Evolutionary conservation across 1,140 invertebrate genomes (phyloP), one percentile per base, ranked within the genome.

Genomic region (Hylaeus volcanicus): DNA sequence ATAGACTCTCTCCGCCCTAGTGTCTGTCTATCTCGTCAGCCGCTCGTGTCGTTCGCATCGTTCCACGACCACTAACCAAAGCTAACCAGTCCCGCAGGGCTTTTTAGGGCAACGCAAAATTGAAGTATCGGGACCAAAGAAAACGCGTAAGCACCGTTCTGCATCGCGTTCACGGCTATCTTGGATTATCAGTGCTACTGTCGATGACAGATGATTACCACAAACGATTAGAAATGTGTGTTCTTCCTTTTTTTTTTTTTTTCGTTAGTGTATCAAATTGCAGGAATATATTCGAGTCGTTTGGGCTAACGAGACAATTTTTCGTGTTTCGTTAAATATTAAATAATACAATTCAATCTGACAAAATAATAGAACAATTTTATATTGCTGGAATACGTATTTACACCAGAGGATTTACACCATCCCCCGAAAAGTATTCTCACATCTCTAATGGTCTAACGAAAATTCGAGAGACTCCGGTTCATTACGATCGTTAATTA

Each of bases 1-100:
- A 93, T 93, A 93, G 92, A 93, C 92, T 93, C 92, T 84, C 90
- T 88, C 88, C 88, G 89, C 89, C 89, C 90, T 90, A 90, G 88
- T 91, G 89, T 89, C 88, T 89, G 86, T 90, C 87, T 88, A 86
- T 91, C 88, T 88, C 85, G 83, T 89, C 88, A 85, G 78, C 84
- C 86, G 87, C 84, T 88, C 86, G 87, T 88, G 83, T 90, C 86
- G 86, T 88, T 88, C 86, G 80, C 86, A 85, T 88, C 86, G 86
- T 83, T 85, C 86, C 85, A 82, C 76, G 74, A 85, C 86, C 86
- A 74, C 86, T 87, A 87, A 85, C 86, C 86, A 88, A 88, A 87
- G 82, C 85, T 87, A 87, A 87, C 85, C 85, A 84, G 86, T 87
- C 86, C 86, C 86, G 85, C 61, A 87, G 86, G 86, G 74, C 86